These are phyloP conservation scores for Drosophila pseudoobscura DNA, from an alignment of 1,140 invertebrate species.

Conservation along the genomic window DNA sequence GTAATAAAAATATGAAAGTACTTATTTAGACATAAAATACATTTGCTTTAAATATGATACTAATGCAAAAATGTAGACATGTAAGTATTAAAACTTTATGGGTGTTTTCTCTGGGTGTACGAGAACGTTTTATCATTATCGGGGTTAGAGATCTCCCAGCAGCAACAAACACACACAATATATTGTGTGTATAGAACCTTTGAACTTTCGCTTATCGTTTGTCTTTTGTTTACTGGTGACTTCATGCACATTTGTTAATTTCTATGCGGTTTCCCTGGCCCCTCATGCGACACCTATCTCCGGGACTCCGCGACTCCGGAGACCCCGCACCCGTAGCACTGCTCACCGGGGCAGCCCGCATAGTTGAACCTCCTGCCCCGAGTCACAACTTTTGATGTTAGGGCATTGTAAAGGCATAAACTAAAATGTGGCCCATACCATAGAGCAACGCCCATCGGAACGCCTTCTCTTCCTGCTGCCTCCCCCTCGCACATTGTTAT, in stretches of 20 bases:
- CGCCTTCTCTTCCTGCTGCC: conserved; percentile 12
- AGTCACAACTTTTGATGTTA: conserved; percentile 12
- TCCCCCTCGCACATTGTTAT: conserved; percentile 53
- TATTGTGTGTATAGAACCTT: conserved; percentile 15
- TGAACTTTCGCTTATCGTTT: conserved; percentile 32
- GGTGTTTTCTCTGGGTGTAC: too few species aligned
- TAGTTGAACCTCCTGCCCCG: conserved; percentile 2
- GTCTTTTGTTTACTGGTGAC: neutral
- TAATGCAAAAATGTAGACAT: too few species aligned
- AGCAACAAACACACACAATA: conserved; percentile 9
- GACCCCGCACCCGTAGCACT: neutral
- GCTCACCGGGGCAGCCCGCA: conserved; percentile 27
- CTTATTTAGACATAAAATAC: too few species aligned
- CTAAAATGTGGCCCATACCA: conserved; percentile 36
- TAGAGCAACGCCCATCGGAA: conserved; percentile 21
- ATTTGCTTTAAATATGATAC: too few species aligned
- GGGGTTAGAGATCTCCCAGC: neutral
- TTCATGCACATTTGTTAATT: conserved; percentile 46
- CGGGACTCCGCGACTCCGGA: too few species aligned
- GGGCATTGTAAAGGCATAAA: conserved; percentile 19
- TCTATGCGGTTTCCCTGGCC: conserved; percentile 33
- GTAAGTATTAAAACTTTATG: too few species aligned
- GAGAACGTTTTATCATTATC: neutral
- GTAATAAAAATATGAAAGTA: too few species aligned
- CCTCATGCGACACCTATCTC: conserved; percentile 39